Conservation (phyloP, 2,797 vertebrate species). For the Pseudopleuronectes americanus region DNA sequence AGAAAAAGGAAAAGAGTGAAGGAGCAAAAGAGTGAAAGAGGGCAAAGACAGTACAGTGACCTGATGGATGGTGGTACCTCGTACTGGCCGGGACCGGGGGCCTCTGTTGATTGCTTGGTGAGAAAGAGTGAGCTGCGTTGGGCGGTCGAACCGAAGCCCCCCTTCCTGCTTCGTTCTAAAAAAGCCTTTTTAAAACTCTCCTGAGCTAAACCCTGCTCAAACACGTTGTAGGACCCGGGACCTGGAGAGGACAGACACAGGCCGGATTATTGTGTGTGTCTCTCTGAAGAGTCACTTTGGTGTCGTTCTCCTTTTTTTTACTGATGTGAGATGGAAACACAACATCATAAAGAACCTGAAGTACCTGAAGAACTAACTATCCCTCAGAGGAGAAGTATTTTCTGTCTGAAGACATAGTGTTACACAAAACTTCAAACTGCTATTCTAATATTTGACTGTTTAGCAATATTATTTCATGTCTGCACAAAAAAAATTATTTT, state of each 20-base stretch:
- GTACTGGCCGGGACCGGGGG: conserved; percentile 79
- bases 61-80: conserved; percentile 67
- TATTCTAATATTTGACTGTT: too few relatives aligned
- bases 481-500: too few relatives aligned
- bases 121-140: conserved; percentile 54
- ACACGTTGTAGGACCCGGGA: conserved; percentile 78
- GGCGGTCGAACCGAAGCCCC: conserved; percentile 80
- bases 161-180: conserved; percentile 65
- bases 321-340: not conserved
- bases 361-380: not conserved
- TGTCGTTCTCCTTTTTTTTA: not conserved
- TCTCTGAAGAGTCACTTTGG: not conserved
- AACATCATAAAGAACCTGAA: not conserved
- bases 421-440: too few relatives aligned
- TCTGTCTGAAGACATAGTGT: not conserved
- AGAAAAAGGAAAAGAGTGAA: not conserved
- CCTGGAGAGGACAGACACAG: conserved; percentile 55
- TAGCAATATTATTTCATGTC: too few relatives aligned
- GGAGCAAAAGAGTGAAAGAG: not conserved
- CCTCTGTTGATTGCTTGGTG: conserved; percentile 63
- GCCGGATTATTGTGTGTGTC: conserved; percentile 1
- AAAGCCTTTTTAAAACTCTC: conserved; percentile 77
- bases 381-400: not conserved
- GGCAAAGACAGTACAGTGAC: conserved; percentile 6
- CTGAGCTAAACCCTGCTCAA: conserved; percentile 69